Evolutionary conservation across 2,113 vertebrate genomes (phyloP), one percentile per base, ranked within the genome.

Genomic region (Atherinomorus stipes): DNA sequence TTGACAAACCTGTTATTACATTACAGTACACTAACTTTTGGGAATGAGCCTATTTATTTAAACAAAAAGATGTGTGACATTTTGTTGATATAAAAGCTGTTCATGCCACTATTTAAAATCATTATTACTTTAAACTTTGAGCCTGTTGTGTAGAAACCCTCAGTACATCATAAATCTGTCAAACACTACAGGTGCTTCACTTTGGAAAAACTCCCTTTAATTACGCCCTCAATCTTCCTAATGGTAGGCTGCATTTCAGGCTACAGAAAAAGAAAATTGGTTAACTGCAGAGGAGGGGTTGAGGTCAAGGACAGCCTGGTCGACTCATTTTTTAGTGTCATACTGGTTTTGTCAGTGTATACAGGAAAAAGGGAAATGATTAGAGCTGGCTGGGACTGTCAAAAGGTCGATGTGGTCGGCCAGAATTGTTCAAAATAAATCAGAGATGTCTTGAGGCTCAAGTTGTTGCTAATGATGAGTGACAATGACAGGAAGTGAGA

Each of bases 211-310:
- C 44, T 11, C 70, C 47, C 28, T 21, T 40, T 23, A n/a, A 7
- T 16, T 45, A 25, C 64, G 13, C 28, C 16, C 67, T 59, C 63
- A 71, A 79, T 87, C 74, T 83, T 67, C 37, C 63, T 64, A 79
- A 81, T 69, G 44, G 67, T 63, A 73, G 71, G 66, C 80, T 81
- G 60, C 49, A 76, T 34, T 23, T 60, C 40, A 44, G 53, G 9
- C n/a, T 5, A 16, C 11, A 57, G 45, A 57, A 7, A 23, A 42
- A 25, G 21, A 58, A 57, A 49, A 2, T 62, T 60, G 53, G 4
- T 22, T 40, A 9, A 25, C 28, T 8, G 11, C 1, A 2, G 71
- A 59, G 45, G 56, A 53, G 12, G 57, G 11, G 7, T 21, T 26
- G 16, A 40, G 65, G 49, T 26, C 5, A 31, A 71, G 10, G 58